Evolutionary conservation across 1,140 invertebrate genomes (phyloP).

Genomic region (Acyrthosiphon pisum): DNA sequence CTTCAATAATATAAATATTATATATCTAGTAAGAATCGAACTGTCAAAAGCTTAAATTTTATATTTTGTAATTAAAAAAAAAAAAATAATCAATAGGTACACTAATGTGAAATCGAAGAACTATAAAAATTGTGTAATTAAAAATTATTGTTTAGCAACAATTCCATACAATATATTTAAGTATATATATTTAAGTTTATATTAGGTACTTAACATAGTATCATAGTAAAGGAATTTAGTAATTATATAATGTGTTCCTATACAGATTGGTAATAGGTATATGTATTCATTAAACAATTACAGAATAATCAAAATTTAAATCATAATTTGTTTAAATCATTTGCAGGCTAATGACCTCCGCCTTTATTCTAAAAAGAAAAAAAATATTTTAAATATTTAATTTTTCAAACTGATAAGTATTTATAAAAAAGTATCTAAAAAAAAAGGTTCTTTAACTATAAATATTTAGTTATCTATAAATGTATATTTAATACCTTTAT

Average conservation of each 20-base stretch:
- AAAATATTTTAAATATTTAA: neutral
- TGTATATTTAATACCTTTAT: neutral
- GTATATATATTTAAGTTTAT: too few relatives aligned
- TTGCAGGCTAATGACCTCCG: too few relatives aligned
- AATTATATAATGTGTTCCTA: neutral
- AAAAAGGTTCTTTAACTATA: neutral
- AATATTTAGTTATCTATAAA: neutral
- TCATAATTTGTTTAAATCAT: too few relatives aligned
- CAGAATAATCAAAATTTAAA: too few relatives aligned
- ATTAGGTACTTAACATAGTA: neutral
- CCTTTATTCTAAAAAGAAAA: too few relatives aligned
- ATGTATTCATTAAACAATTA: too few relatives aligned
- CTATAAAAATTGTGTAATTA: neutral
- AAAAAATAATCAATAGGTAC: neutral
- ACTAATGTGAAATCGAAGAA: neutral
- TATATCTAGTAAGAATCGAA: neutral
- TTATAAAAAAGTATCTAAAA: too few relatives aligned
- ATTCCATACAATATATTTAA: neutral
- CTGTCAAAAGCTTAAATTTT: neutral
- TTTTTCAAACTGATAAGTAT: neutral
- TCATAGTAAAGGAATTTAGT: too few relatives aligned
- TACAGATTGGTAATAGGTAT: neutral
- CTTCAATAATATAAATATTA: neutral
- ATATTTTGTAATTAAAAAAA: neutral
- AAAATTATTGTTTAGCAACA: neutral